Evolutionary conservation across 2,797 vertebrate genomes (phyloP), one percentile per base, ranked within the genome.

Genomic region (Mus spretus): DNA sequence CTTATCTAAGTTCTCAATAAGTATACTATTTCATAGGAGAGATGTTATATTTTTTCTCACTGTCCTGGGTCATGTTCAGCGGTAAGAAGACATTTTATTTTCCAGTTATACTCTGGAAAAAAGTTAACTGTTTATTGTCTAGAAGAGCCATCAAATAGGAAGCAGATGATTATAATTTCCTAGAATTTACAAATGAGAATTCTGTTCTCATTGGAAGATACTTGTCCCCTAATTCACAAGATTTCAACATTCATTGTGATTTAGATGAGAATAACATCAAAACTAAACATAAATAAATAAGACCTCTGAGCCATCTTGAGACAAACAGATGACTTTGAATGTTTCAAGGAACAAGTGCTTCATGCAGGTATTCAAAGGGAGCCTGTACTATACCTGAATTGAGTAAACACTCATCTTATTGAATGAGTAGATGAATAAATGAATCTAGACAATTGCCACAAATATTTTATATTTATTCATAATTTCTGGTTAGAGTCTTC

Each of bases 101-200:
- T 12, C 90, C 31, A 89, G 19, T 84, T 91, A 77, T 80, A 59
- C 63, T 87, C 31, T 74, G 0, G 17, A 75, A 91, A 92, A 82
- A 78, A 37, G 67, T 9, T 8, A n/a, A 75, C 28, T 78, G 8
- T 20, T 20, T 6, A 85, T 61, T 14, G 78, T 34, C 10, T 14
- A 53, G 13, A 6, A 14, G 17, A 94, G 40, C 1, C 44, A n/a
- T 65, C 19, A 88, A 89, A 83, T 31, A 28, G 20, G 57, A 78
- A 96, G 0, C 9, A 91, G 26, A n/a, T 53, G 57, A 67, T n/a
- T 70, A 63, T 63, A 14, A 47, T 40, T 96, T 89, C n/a, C 40
- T 59, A 78, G 26, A 90, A 92, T 82, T 88, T 77, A 65, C 28
- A 88, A 91, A 72, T 57, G 7, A 96, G 14, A 5, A 75, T 95